Evolutionary conservation across 1,140 invertebrate species (phyloP).

Genomic region (Zaprionus lachaisei): DNA sequence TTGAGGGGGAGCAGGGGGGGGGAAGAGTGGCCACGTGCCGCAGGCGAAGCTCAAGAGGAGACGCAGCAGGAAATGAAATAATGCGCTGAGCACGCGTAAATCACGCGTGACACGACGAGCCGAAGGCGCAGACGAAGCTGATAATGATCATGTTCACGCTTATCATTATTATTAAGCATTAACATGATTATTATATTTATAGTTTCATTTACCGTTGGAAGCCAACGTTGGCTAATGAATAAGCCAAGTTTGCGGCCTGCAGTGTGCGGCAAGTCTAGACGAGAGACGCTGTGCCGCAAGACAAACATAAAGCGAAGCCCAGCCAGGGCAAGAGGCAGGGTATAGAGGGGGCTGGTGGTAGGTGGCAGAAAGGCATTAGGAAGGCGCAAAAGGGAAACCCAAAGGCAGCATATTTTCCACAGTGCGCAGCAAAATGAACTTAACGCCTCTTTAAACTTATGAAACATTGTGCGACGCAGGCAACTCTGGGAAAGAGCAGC

Average conservation of each 20-base stretch:
- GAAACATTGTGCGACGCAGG: conserved; percentile 56
- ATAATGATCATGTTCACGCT: background rate
- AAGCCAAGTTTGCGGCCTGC: conserved; percentile 51
- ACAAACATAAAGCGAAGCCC: conserved; percentile 70
- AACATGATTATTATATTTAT: conserved; percentile 65
- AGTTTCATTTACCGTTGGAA: conserved; percentile 64
- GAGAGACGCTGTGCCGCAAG: conserved; percentile 50
- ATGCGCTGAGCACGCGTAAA: conserved; percentile 59
- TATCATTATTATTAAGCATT: conserved; percentile 31
- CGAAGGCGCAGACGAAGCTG: background rate
- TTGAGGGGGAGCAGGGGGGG: background rate
- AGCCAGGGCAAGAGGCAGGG: no score
- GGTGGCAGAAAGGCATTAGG: background rate
- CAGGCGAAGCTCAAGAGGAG: conserved; percentile 9
- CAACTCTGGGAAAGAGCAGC: background rate
- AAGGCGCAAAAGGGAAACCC: conserved; percentile 14
- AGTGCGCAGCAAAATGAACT: conserved; percentile 57
- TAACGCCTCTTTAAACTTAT: conserved; percentile 79
- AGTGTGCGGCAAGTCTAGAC: conserved; percentile 60
- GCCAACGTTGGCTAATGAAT: conserved; percentile 62
- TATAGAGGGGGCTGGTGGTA: background rate
- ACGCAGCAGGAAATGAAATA: conserved; percentile 51
- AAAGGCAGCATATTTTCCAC: conserved; percentile 14
- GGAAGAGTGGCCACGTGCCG: conserved; percentile 20
- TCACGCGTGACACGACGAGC: conserved; percentile 68